Evolutionary conservation across 2,888 invertebrate genomes (phyloP), one percentile per base, ranked within the genome.

Genomic region (Troilus luridus): DNA sequence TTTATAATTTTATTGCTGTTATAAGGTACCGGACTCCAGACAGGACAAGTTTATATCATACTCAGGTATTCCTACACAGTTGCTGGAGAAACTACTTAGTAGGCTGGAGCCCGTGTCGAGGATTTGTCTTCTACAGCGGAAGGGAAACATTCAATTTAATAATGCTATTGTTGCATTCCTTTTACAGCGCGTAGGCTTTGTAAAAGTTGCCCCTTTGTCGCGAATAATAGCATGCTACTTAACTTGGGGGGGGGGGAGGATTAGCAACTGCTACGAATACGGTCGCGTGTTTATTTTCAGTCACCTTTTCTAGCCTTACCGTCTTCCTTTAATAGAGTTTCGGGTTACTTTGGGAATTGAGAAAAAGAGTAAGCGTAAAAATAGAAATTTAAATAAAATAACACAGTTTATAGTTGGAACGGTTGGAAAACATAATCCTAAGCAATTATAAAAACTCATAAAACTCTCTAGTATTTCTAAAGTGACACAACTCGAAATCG

Each of bases 131-230:
- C 72, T 77, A 27, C 41, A 17, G 72, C 72, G 72, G 72, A 77
- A 77, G 72, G 10, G 72, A 41, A 77, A 77, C 72, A 77, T 77
- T 77, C 27, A 77, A 77, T 77, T 77, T 77, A 77, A 77, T 77
- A 77, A 77, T 77, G 72, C 72, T 77, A 77, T 77, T 77, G 72
- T 77, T 77, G 72, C 72, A 77, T 27, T 77, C 72, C 72, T 77
- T 77, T 77, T 77, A 77, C 27, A 77, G 12, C 27, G 27, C 10
- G 72, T 77, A 77, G 27, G 72, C 72, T 77, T 77, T 77, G 72
- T 77, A 77, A 77, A 77, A 77, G 72, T 77, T 77, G 72, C 17
- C 17, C 72, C 41, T 77, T 77, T 77, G 72, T 77, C 72, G 27
- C 41, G 72, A 9, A 17, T 77, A 77, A 77, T 77, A 21, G 27